Percentiles rank a stretch among this genome's conserved stretches.
Evolutionary conservation across 2,113 vertebrate species (phyloP).

Genomic region (Stegastes partitus): DNA sequence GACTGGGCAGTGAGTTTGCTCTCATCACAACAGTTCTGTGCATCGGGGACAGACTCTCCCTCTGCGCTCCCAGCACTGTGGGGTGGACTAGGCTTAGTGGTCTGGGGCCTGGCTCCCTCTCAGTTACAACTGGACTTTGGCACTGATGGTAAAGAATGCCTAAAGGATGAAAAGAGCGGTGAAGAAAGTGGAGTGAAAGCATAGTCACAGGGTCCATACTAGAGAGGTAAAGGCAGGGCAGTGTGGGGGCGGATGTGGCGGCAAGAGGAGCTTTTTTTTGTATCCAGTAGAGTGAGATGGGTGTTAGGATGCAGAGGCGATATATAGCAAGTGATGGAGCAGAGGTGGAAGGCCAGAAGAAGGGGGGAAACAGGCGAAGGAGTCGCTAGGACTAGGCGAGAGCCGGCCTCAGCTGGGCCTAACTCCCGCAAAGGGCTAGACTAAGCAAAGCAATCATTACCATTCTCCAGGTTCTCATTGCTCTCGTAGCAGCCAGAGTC

Average conservation of each 20-base stretch:
- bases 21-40: constrained; percentile 67
- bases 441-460: constrained; percentile 86
- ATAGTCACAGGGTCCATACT: constrained; percentile 43
- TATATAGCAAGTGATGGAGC: constrained; percentile 48
- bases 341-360: constrained; percentile 39
- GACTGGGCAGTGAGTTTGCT: constrained; percentile 67
- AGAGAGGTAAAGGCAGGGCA: constrained; percentile 1
- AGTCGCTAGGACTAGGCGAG: constrained; percentile 35
- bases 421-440: constrained; percentile 22
- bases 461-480: constrained; percentile 97
- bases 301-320: constrained; percentile 70
- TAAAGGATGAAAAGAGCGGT: constrained; percentile 72
- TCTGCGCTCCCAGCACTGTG: constrained; percentile 62
- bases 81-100: constrained; percentile 68
- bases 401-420: constrained; percentile 31
- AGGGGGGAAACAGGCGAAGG: constrained; percentile 20
- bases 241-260: constrained; percentile 19
- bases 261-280: constrained; percentile 29
- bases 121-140: constrained; percentile 69
- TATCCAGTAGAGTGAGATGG: constrained; percentile 55
- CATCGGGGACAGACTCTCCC: constrained; percentile 50
- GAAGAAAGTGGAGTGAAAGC: constrained; percentile 66
- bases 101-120: constrained; percentile 67
- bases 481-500: constrained; percentile 99
- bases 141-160: constrained; percentile 72